phyloP scores from a whole-genome alignment of 2,797 vertebrate species.

The Lithobates pipiens region DNA sequence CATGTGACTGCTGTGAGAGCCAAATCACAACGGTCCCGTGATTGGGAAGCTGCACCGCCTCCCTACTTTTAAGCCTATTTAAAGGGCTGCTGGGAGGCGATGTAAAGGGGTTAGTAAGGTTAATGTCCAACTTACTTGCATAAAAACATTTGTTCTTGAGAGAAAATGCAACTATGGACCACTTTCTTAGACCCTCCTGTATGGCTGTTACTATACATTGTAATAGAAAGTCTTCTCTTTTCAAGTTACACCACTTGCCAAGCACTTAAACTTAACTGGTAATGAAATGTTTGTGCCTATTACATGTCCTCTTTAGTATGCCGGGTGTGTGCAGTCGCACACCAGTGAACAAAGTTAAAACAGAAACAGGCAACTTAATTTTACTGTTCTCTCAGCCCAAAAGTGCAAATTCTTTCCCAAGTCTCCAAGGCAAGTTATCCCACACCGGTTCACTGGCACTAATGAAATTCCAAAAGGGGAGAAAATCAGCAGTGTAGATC shows the following conservation, averaged over 20 bases:
- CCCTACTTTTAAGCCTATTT: no score
- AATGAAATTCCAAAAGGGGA: slow-evolving; percentile 26
- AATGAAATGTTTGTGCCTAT: neutral
- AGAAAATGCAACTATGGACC: neutral
- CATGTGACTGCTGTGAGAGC: no score
- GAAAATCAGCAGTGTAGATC: neutral
- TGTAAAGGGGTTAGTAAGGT: no score
- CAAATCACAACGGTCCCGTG: no score
- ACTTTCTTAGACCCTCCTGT: neutral
- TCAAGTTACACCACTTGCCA: neutral
- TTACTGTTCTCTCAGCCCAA: slow-evolving; percentile 10
- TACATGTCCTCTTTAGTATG: neutral
- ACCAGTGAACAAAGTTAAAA: slow-evolving; percentile 19
- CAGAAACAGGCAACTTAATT: slow-evolving; percentile 1
- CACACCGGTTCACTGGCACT: slow-evolving; percentile 6
- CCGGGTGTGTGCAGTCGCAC: slow-evolving; percentile 18
- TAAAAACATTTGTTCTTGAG: neutral
- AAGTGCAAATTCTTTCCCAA: slow-evolving; percentile 31
- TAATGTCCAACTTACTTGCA: neutral
- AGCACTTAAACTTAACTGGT: no score
- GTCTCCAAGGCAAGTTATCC: slow-evolving; percentile 34
- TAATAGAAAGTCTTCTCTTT: neutral
- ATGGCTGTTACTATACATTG: neutral
- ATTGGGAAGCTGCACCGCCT: no score
- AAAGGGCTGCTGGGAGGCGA: no score